These are phyloP conservation scores for Neuroscelio doddi DNA, from an alignment of 2,888 invertebrate genomes.

Conservation along the genomic window DNA sequence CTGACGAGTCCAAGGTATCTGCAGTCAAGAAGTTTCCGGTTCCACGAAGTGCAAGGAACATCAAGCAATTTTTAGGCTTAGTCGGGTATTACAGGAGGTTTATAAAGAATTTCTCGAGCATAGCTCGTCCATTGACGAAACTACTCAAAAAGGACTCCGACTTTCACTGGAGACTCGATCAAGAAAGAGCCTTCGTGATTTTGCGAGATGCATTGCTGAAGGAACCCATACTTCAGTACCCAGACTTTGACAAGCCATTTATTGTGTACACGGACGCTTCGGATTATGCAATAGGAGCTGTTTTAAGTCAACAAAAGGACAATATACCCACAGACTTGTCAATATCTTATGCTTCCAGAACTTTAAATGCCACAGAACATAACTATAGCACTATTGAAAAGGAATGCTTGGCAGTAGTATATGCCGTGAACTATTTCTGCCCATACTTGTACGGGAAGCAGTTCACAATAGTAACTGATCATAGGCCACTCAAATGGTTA, in stretches of 20 bases:
- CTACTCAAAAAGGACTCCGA: slow-evolving; percentile 14
- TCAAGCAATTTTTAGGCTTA: slow-evolving; percentile 56
- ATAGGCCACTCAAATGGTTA: too few species aligned
- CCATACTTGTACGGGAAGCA: too few species aligned
- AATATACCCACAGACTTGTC: too few species aligned
- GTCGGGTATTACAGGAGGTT: slow-evolving; percentile 61
- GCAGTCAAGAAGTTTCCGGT: slow-evolving; percentile 44
- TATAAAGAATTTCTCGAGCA: slow-evolving; percentile 49
- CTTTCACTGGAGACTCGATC: slow-evolving; percentile 20
- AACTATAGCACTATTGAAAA: too few species aligned
- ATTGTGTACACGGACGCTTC: slow-evolving; percentile 31
- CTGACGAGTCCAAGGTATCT: slow-evolving; percentile 48
- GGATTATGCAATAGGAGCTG: slow-evolving; percentile 20
- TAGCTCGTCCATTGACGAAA: slow-evolving; percentile 25
- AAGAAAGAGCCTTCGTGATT: slow-evolving; percentile 23
- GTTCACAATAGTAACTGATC: too few species aligned
- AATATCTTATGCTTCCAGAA: too few species aligned
- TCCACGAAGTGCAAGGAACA: slow-evolving; percentile 40
- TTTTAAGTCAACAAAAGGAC: slow-evolving; percentile 37
- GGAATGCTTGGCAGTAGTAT: too few species aligned
- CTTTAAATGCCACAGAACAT: too few species aligned
- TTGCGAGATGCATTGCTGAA: slow-evolving; percentile 16
- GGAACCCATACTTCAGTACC: slow-evolving; percentile 33
- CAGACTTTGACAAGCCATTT: slow-evolving; percentile 27
- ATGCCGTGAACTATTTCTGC: too few species aligned